Evolutionary conservation across 2,113 vertebrate genomes (phyloP).

Genomic region (Arothron firmamentum): DNA sequence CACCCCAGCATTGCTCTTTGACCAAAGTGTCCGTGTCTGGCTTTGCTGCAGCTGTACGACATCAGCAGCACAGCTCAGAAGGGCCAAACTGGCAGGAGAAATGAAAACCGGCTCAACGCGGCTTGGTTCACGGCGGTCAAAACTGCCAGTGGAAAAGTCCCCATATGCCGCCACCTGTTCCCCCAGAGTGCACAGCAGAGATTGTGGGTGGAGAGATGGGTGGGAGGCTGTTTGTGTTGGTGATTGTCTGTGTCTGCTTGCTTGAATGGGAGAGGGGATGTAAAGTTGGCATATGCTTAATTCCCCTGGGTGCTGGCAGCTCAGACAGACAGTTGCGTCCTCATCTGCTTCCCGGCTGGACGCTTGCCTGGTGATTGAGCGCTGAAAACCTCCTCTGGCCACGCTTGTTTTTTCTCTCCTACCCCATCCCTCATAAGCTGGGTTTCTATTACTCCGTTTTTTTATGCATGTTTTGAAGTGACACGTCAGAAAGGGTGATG

Average conservation of each 20-base stretch:
- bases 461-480: slow-evolving; percentile 4
- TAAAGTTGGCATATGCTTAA: slow-evolving; percentile 47
- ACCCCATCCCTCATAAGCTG: background rate
- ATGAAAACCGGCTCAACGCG: background rate
- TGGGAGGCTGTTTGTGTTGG: slow-evolving; percentile 16
- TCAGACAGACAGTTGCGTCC: slow-evolving; percentile 63
- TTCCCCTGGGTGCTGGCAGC: slow-evolving; percentile 55
- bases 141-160: background rate
- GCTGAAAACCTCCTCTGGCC: slow-evolving; percentile 32
- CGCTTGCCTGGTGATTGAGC: slow-evolving; percentile 48
- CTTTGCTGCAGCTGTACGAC: background rate
- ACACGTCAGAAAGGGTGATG: too few relatives aligned
- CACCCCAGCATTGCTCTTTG: too few relatives aligned
- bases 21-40: background rate
- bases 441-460: background rate
- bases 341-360: slow-evolving; percentile 69
- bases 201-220: slow-evolving; percentile 6
- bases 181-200: slow-evolving; percentile 19
- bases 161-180: slow-evolving; percentile 61
- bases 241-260: slow-evolving; percentile 15
- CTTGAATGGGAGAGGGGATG: slow-evolving; percentile 3
- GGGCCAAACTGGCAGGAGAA: background rate
- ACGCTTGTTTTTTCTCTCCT: background rate
- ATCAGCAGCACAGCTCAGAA: background rate
- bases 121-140: background rate